phyloP scores from a whole-genome alignment of 2,113 vertebrate genomes.

The Rhinichthys klamathensis region DNA sequence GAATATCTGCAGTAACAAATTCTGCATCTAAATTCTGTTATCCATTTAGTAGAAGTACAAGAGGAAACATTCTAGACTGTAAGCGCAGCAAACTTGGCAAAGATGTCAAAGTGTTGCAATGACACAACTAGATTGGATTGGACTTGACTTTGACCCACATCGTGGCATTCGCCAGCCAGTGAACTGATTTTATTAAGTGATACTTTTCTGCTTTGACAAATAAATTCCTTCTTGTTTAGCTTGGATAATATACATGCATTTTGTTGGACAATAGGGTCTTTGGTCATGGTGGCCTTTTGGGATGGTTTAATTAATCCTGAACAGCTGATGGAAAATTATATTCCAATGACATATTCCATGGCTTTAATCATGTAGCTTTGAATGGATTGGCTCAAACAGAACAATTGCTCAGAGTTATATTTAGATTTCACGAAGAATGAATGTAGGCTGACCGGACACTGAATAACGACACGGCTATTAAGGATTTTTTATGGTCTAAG shows the following conservation, averaged over 20 bases:
- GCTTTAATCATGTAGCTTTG: conserved; percentile 37
- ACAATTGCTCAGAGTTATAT: conserved; percentile 11
- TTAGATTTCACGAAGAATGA: neutral
- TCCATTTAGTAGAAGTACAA: neutral
- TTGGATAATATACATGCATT: neutral
- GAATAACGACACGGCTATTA: neutral
- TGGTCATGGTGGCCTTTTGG: neutral
- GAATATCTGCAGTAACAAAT: neutral
- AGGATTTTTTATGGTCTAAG: neutral
- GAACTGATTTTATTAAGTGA: conserved; percentile 2
- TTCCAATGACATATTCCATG: conserved; percentile 27
- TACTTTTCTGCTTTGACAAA: neutral
- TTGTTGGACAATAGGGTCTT: conserved; percentile 1
- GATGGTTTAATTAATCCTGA: conserved; percentile 28
- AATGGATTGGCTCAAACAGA: neutral
- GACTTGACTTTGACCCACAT: conserved; percentile 11
- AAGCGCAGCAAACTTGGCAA: neutral
- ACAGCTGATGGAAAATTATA: conserved; percentile 72
- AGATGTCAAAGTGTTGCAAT: neutral
- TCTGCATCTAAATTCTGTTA: neutral
- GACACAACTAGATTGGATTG: neutral
- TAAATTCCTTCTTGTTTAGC: neutral
- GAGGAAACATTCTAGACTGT: neutral
- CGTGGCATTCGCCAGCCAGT: neutral
- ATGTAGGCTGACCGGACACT: neutral